phyloP scores from a whole-genome alignment of 2,888 invertebrate species.

The Eupithecia insigniata region DNA sequence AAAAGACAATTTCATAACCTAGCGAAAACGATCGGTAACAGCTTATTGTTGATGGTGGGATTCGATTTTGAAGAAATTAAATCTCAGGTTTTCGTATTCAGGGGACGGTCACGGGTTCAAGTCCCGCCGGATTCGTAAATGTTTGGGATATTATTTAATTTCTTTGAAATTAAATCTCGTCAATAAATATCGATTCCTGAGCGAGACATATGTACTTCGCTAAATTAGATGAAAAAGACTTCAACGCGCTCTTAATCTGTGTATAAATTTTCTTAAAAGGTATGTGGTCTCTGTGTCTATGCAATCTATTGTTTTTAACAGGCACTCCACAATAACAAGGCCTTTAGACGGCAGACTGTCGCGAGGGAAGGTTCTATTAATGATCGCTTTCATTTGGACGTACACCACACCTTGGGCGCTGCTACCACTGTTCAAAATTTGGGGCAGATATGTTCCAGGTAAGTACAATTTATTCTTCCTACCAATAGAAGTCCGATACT shows the following conservation, averaged over 20 bases:
- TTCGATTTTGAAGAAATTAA: not conserved
- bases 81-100: no score
- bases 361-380: constrained; percentile 90
- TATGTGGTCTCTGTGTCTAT: not conserved
- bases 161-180: not conserved
- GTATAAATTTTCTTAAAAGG: no score
- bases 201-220: not conserved
- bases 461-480: constrained; percentile 17
- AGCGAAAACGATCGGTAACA: not conserved
- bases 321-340: constrained; percentile 88
- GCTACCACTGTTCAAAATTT: constrained; percentile 91
- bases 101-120: no score
- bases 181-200: not conserved
- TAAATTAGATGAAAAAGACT: constrained; percentile 21
- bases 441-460: constrained; percentile 95
- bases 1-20: not conserved
- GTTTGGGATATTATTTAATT: no score
- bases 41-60: not conserved
- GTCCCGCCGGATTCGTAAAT: no score
- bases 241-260: constrained; percentile 22
- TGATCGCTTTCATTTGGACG: constrained; percentile 89
- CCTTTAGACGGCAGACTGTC: constrained; percentile 93
- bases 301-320: constrained; percentile 51
- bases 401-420: constrained; percentile 93
- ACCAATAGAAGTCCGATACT: not conserved